Evolutionary conservation across 2,113 vertebrate species (phyloP), one percentile per base, ranked within the genome.

Genomic region (Hippocampus comes): DNA sequence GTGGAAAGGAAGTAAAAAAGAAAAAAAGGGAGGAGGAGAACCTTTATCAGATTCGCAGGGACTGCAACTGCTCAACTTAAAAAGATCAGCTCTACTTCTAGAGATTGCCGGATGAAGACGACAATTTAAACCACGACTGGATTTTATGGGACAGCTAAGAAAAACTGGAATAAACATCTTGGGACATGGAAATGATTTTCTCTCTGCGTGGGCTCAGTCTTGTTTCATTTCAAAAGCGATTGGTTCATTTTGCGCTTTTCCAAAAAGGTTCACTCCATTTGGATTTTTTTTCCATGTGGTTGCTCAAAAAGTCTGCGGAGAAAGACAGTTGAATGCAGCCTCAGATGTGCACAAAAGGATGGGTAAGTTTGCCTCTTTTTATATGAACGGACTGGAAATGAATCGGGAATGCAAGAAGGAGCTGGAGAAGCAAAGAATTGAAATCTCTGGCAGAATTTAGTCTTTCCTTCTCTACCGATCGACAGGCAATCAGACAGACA

Each of bases 271-370:
- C 89, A 91, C 93, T 88, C 78, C 90, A 88, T 77, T 90, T 94
- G 93, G 93, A 97, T 94, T 94, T 93, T 92, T 94, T 91, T 87
- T 93, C 94, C 93, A 93, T 95, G 93, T 96, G 94, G 94, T 93
- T 84, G 93, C 90, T 93, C 94, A 93, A 94, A 93, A 94, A 95
- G 94, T 96, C 92, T 91, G 85, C 82, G 70, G 89, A 90, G 93
- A 93, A 95, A 92, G 94, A 97, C 92, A 96, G 96, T 97, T 99
- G 97, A 99, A 99, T 99, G 96, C 96, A 96, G 95, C 93, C 95
- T 94, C 94, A 94, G 95, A 98, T 96, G 97, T 98, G 90, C 96
- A 96, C 95, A 96, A 96, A 96, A 99, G 97, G 97, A 99, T 99
- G 97, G 97, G 97, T 99, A 96, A 99, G 97, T 98, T 94, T 84